Evolutionary conservation across 2,113 vertebrate species (phyloP), one percentile per base, ranked within the genome.

Genomic region (Conger conger): DNA sequence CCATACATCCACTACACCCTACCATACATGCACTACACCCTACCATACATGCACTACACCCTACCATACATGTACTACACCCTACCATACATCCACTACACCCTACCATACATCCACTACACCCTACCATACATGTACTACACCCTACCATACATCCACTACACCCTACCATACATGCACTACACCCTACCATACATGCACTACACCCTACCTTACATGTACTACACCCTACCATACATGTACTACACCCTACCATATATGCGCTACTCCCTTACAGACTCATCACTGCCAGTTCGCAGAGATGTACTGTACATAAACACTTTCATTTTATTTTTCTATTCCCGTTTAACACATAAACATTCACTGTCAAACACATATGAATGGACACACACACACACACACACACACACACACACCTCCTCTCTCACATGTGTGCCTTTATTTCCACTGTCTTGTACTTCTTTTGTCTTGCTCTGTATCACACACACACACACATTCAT

Each of bases 81-180:
- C 79, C 40, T 27, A 23, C 42, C 6, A 68, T 68, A 11, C 13
- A 8, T 80, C n/a, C n/a, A n/a, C n/a, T 80, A 13, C 20, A 50
- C 30, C 50, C 7, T 53, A n/a, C n/a, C n/a, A n/a, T n/a, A n/a
- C n/a, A n/a, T n/a, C n/a, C n/a, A n/a, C n/a, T n/a, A n/a, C n/a
- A n/a, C n/a, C n/a, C n/a, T n/a, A n/a, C n/a, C n/a, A n/a, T n/a
- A 89, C 91, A 92, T 89, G 79, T 90, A 92, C 91, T 73, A 27
- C 33, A 27, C 45, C 79, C 40, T 27, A 23, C 42, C 6, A 68
- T 68, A 11, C 13, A 8, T 80, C n/a, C n/a, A n/a, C n/a, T 80
- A 13, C 20, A 50, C 30, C 50, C 7, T 53, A n/a, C n/a, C n/a
- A n/a, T n/a, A 89, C 91, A 92, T 89, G 79, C 91, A 92, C 91